Percentiles rank a stretch among this genome's conserved stretches.
These are phyloP conservation scores for Zaprionus obscuricornis DNA, from an alignment of 2,888 invertebrate species.

Conservation along the genomic window DNA sequence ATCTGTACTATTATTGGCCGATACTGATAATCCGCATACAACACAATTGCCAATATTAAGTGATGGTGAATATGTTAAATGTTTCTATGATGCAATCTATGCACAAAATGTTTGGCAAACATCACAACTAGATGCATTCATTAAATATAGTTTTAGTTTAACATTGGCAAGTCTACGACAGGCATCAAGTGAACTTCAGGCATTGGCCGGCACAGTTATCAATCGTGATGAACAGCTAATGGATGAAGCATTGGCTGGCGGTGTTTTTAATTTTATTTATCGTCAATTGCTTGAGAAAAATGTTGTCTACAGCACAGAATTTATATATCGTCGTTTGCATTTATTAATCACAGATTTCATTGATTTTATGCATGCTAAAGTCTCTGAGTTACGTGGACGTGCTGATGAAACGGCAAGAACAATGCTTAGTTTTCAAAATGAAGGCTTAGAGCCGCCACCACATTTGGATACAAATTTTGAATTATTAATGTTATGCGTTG, in stretches of 20 bases:
- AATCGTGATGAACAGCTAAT: conserved; percentile 92
- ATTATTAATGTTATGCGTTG: conserved; percentile 90
- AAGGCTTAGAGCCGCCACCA: conserved; percentile 90
- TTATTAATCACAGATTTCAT: conserved; percentile 95
- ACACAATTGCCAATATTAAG: conserved; percentile 87
- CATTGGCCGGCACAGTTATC: conserved; percentile 84
- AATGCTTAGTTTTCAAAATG: conserved; percentile 89
- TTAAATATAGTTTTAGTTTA: conserved; percentile 89
- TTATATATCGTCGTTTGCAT: conserved; percentile 92
- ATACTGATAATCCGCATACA: conserved; percentile 90
- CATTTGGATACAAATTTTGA: conserved; percentile 92
- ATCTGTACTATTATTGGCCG: conserved; percentile 89
- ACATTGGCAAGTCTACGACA: conserved; percentile 87
- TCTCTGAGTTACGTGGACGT: conserved; percentile 90
- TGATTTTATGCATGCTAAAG: conserved; percentile 94
- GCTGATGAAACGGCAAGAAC: conserved; percentile 95
- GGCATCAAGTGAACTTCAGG: conserved; percentile 85
- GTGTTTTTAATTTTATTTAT: conserved; percentile 91
- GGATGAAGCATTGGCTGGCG: conserved; percentile 90
- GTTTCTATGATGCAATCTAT: conserved; percentile 84
- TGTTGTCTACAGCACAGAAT: conserved; percentile 89
- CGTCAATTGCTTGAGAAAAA: conserved; percentile 89
- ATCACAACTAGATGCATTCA: conserved; percentile 84
- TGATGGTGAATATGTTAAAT: conserved; percentile 86
- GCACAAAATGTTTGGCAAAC: conserved; percentile 62